Base-by-base conservation (phyloP, 2,888 invertebrate species). In the Mythimna pallens region DNA sequence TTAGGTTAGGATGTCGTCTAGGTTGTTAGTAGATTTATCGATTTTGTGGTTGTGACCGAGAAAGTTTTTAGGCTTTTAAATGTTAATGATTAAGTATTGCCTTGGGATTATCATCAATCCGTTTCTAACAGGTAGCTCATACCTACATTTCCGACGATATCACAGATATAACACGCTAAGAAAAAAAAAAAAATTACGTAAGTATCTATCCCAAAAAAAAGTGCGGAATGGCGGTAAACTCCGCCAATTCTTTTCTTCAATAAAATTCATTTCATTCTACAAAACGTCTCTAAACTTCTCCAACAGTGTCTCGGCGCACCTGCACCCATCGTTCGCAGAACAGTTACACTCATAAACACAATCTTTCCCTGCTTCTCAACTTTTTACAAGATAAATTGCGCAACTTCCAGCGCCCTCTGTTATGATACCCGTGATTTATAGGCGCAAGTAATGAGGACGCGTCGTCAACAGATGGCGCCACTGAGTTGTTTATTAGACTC, bases 401-500 rank as follows among this genome's bases (percentile, higher is more conserved):
- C 73, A 93, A 95, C 91, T 94, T 93, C 65, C 78, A 89, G 88
- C 94, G 93, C 94, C 95, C 93, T 94, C 95, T 95, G 89, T 90
- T 89, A 89, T 90, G 91, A 90, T 86, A 89, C 79, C 80, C 81
- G 82, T 94, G 96, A 96, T 95, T 95, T 95, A 95, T 93, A 20
- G 87, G 80, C 36, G 34, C 80, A 82, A 89, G 92, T 94, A 93
- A 94, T 94, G 91, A 94, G 91, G 88, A 87, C 87, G 86, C 87
- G 92, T 91, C 91, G 89, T 76, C 90, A 81, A 91, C 96, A 96
- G 94, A 94, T 94, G 94, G 92, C 94, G 87, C 65, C 80, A 83
- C 73, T 82, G 89, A 90, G 88, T 92, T 93, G 92, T 94, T 92
- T 92, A 93, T 92, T 91, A 84, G 88, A 84, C 83, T 84, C 82